Evolutionary conservation across 2,113 vertebrate genomes (phyloP).

Genomic region (Urocynchramus pylzowi): DNA sequence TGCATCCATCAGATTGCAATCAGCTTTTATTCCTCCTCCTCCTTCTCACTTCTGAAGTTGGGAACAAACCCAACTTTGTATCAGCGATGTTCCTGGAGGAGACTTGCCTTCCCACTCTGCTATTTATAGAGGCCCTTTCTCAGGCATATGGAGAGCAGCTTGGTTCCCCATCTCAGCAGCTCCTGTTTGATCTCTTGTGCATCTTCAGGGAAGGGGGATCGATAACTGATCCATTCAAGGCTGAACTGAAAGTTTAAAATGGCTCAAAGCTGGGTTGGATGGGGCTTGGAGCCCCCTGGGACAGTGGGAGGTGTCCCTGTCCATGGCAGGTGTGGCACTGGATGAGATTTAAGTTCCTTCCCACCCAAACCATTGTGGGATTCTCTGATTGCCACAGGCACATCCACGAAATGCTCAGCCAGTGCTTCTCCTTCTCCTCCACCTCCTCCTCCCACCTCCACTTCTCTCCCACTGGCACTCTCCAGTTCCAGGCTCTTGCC

Average conservation of each 20-base stretch:
- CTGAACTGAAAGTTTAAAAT: not conserved
- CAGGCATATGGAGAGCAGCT: slow-evolving; percentile 51
- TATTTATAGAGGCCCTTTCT: slow-evolving; percentile 15
- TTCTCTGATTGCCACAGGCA: not conserved
- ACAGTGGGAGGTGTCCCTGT: not conserved
- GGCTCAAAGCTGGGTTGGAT: not conserved
- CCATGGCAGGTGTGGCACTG: not conserved
- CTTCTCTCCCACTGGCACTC: fast-evolving
- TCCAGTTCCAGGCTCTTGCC: not conserved
- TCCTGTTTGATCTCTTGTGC: slow-evolving; percentile 19
- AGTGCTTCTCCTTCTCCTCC: not conserved
- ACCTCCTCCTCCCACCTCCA: not conserved
- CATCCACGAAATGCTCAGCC: not conserved
- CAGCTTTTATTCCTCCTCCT: slow-evolving; percentile 9
- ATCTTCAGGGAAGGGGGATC: not conserved
- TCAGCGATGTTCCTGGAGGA: slow-evolving; percentile 17
- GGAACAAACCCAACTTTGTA: not conserved
- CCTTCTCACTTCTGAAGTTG: slow-evolving; percentile 24
- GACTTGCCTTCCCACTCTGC: not conserved
- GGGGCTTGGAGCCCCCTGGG: not conserved
- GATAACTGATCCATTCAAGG: not conserved
- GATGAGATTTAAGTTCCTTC: not conserved
- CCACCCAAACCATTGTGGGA: too few relatives aligned
- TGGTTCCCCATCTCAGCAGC: not conserved
- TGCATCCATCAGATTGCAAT: not conserved